phyloP scores from a whole-genome alignment of 2,888 invertebrate species.

The Alloscopus bannaensis region DNA sequence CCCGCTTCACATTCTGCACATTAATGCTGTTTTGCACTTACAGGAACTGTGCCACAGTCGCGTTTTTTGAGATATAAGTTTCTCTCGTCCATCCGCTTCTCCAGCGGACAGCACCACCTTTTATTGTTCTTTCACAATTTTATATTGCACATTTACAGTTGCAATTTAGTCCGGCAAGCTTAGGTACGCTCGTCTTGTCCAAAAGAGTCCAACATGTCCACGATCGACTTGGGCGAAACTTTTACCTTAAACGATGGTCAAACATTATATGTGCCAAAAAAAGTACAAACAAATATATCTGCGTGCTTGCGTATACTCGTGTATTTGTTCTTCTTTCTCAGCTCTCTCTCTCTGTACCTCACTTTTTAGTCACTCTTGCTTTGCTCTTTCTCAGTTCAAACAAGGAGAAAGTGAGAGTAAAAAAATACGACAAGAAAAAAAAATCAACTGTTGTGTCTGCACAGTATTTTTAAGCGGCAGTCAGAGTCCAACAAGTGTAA shows the following conservation, averaged over 20 bases:
- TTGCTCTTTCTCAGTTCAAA: slow-evolving; percentile 6
- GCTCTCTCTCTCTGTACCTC: neutral
- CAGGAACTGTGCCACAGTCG: neutral
- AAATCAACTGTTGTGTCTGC: slow-evolving; percentile 11
- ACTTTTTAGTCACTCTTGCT: neutral
- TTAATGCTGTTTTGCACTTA: slow-evolving; percentile 22
- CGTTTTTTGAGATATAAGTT: neutral
- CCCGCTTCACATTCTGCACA: neutral
- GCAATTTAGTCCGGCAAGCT: too few species aligned
- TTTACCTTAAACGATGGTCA: too few species aligned
- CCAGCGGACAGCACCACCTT: too few species aligned
- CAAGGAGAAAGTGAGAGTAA: neutral
- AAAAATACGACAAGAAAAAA: neutral
- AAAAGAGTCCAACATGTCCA: too few species aligned
- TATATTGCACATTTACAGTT: too few species aligned
- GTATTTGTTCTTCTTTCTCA: neutral
- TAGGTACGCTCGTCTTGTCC: too few species aligned
- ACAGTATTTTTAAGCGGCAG: slow-evolving; percentile 8
- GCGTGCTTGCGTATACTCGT: too few species aligned
- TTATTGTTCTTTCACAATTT: too few species aligned
- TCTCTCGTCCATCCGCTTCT: too few species aligned
- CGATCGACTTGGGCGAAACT: too few species aligned
- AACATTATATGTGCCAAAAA: too few species aligned
- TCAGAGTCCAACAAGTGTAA: slow-evolving; percentile 60
- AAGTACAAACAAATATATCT: neutral